A percentile compares a stretch with the other conserved stretches of the same genome.
These are phyloP conservation scores for Seriola rivoliana DNA, from an alignment of 2,113 vertebrate genomes.

Conservation along the genomic window DNA sequence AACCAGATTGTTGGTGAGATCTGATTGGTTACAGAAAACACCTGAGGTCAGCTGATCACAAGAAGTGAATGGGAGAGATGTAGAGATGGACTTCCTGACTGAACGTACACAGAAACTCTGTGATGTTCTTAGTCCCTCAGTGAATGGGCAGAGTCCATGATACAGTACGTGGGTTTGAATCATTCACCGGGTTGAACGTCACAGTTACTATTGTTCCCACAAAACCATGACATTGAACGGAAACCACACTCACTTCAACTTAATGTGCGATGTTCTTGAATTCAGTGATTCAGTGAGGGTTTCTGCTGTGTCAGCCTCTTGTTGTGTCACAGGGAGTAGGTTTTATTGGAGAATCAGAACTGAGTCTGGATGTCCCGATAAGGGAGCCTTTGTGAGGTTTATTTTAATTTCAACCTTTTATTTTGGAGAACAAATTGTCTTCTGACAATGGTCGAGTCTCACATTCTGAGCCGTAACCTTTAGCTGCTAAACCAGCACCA, in stretches of 20 bases:
- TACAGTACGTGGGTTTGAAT: neutral
- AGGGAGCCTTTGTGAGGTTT: conserved; percentile 32
- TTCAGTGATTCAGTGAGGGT: neutral
- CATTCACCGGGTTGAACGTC: neutral
- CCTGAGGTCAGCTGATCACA: too few species aligned
- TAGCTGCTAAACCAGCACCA: conserved; percentile 17
- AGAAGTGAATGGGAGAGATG: too few species aligned
- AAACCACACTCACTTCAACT: too few species aligned
- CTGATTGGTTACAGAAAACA: too few species aligned
- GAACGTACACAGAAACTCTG: too few species aligned
- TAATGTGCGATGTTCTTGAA: neutral
- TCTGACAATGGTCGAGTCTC: conserved; percentile 42
- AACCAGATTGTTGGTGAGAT: too few species aligned
- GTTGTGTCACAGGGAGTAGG: too few species aligned
- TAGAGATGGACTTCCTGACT: too few species aligned
- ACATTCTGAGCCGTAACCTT: conserved; percentile 42
- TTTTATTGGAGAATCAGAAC: neutral
- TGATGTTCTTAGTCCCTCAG: too few species aligned
- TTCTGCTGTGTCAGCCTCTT: neutral
- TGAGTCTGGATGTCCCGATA: conserved; percentile 16
- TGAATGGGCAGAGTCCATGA: too few species aligned
- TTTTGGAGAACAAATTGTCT: conserved; percentile 45
- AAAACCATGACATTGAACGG: neutral
- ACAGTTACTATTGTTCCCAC: too few species aligned
- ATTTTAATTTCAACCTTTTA: conserved; percentile 67